A percentile compares a stretch with the other conserved stretches of the same genome.
phyloP scores from a whole-genome alignment of 2,797 vertebrate species.

The Ceyx erithaca region DNA sequence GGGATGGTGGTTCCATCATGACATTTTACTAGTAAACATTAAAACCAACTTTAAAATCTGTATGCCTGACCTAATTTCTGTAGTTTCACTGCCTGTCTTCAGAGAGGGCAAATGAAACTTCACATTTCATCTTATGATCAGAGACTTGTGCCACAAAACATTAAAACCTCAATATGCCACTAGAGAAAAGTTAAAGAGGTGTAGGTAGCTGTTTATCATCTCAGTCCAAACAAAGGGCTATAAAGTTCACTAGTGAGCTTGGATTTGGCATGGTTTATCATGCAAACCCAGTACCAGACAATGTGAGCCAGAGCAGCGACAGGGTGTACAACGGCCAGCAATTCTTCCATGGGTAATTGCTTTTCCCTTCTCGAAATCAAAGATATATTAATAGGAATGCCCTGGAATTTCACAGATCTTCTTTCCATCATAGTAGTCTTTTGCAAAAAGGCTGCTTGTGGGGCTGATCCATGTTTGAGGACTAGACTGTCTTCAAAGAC shows the following conservation, averaged over 20 bases:
- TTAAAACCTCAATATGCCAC: neutral
- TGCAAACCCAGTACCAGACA: neutral
- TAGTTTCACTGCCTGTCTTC: neutral
- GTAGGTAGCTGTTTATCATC: neutral
- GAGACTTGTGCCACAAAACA: neutral
- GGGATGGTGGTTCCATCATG: too few species aligned
- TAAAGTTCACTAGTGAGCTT: neutral
- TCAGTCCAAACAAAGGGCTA: neutral
- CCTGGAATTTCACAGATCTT: neutral
- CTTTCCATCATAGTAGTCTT: neutral
- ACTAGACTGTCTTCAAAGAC: neutral
- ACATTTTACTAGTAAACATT: neutral
- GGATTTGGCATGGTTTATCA: neutral
- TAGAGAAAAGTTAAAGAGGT: neutral
- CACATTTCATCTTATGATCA: neutral
- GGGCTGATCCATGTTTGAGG: neutral
- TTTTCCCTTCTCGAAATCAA: neutral
- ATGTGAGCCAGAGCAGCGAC: fast-evolving
- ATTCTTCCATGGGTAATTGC: neutral
- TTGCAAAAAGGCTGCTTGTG: neutral
- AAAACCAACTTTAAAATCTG: neutral
- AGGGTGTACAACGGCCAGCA: neutral
- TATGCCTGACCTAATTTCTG: neutral
- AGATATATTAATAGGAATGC: neutral
- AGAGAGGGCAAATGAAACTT: neutral